Evolutionary conservation across 2,113 vertebrate species (phyloP), one percentile per base, ranked within the genome.

Genomic region (Donacobius atricapilla): DNA sequence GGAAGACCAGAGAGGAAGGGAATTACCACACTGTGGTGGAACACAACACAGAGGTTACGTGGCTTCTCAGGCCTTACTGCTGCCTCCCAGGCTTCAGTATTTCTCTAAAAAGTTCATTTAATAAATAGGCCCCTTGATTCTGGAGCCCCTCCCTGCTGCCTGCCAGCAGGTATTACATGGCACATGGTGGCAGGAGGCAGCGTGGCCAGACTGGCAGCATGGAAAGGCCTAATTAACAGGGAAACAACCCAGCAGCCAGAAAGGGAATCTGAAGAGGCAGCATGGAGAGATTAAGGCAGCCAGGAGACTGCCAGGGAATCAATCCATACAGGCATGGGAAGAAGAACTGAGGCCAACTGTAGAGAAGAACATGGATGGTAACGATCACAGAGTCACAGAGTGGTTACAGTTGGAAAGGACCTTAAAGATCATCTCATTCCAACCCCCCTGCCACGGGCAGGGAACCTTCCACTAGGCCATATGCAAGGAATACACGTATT

Each of bases 281-380:
- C 65, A 5, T 23, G 69, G 90, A 82, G 87, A 93, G 92, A 95
- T 78, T 4, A 96, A 94, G 87, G 77, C 81, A 91, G 28, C 23
- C 56, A 47, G 77, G 39, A 87, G 33, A 54, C 27, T 87, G 69
- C 39, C 70, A 64, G 51, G 60, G 60, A 91, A 58, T 78, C 64
- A 45, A n/a, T 60, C 27, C 89, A 39, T 17, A 22, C 15, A 60
- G 78, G 17, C 65, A 54, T 23, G 70, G 69, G 73, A 82, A 60
- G 84, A 66, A 78, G 87, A 95, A 89, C 61, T 30, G 23, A 93
- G 61, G 72, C 51, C 70, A 68, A 3, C 60, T 79, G 70, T 73
- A 71, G 69, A 56, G 82, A 57, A 31, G 60, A 68, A 82, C 84
- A 44, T 11, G 64, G 71, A 56, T 56, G 60, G 27, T 10, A 69